Percentiles rank a stretch among this genome's conserved stretches.
phyloP scores from a whole-genome alignment of 2,888 invertebrate species.

The Pandemis corylana region DNA sequence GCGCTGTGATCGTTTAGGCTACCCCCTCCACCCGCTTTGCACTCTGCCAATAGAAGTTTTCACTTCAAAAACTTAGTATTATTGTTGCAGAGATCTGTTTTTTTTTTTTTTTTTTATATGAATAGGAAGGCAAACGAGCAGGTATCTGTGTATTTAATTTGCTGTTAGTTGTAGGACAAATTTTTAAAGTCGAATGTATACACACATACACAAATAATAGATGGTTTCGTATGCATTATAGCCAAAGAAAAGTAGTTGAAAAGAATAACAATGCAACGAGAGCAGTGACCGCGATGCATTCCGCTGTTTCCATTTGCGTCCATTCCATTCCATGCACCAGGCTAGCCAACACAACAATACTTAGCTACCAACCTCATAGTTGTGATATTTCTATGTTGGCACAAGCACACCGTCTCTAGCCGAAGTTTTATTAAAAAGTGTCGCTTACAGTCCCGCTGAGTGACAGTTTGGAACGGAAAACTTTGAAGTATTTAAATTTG shows the following conservation, averaged over 20 bases:
- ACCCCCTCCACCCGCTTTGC: too few relatives aligned
- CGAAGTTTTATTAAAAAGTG: constrained; percentile 29
- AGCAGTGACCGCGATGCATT: constrained; percentile 14
- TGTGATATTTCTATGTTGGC: constrained; percentile 33
- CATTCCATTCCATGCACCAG: constrained; percentile 21
- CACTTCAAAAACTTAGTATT: too few relatives aligned
- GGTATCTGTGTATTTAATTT: too few relatives aligned
- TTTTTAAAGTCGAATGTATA: too few relatives aligned
- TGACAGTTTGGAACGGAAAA: constrained; percentile 13
- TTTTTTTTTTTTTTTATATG: too few relatives aligned
- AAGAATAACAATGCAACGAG: constrained; percentile 1
- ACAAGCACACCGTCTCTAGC: constrained; percentile 7
- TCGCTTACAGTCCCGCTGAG: constrained; percentile 5
- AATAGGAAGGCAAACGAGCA: too few relatives aligned
- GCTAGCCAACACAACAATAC: constrained; percentile 35
- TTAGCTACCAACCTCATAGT: constrained; percentile 16
- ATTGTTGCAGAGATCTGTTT: too few relatives aligned
- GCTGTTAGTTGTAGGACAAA: too few relatives aligned
- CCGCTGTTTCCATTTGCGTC: background rate
- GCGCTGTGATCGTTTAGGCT: too few relatives aligned
- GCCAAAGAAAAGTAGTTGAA: background rate
- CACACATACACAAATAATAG: too few relatives aligned
- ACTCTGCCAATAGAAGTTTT: too few relatives aligned
- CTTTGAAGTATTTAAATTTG: constrained; percentile 10
- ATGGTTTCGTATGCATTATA: too few relatives aligned